phyloP scores from a whole-genome alignment of 2,797 vertebrate genomes.

The Bradypodion ventrale region DNA sequence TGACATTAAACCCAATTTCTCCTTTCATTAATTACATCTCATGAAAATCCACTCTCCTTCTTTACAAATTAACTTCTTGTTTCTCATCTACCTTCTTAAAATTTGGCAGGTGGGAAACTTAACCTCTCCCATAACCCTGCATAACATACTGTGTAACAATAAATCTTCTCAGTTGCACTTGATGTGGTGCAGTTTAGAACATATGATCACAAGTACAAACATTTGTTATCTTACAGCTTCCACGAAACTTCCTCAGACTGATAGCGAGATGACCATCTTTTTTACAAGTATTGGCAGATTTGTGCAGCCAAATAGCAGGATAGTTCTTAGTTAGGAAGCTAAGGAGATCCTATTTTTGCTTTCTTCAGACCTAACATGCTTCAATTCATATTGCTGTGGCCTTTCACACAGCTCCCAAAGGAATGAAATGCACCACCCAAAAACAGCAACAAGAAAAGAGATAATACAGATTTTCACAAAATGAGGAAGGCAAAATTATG shows the following conservation, averaged over 20 bases:
- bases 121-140: conserved; percentile 9
- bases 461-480: neutral
- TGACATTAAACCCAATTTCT: neutral
- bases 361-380: neutral
- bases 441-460: neutral
- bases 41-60: conserved; percentile 3
- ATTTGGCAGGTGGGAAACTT: conserved; percentile 2
- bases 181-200: neutral
- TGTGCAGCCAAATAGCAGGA: neutral
- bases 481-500: neutral
- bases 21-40: conserved; percentile 9
- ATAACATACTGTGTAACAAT: conserved; percentile 7
- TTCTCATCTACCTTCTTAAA: conserved; percentile 20
- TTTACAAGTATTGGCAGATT: neutral
- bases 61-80: conserved; percentile 22
- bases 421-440: neutral
- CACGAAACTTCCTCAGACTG: neutral
- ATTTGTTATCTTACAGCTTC: conserved; percentile 7
- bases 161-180: conserved; percentile 6
- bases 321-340: neutral
- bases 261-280: neutral
- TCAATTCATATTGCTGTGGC: neutral
- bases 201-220: conserved; percentile 8
- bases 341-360: neutral
- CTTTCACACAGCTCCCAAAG: neutral